These are phyloP conservation scores for Urechis unicinctus DNA, from an alignment of 2,888 invertebrate genomes.

Conservation along the genomic window DNA sequence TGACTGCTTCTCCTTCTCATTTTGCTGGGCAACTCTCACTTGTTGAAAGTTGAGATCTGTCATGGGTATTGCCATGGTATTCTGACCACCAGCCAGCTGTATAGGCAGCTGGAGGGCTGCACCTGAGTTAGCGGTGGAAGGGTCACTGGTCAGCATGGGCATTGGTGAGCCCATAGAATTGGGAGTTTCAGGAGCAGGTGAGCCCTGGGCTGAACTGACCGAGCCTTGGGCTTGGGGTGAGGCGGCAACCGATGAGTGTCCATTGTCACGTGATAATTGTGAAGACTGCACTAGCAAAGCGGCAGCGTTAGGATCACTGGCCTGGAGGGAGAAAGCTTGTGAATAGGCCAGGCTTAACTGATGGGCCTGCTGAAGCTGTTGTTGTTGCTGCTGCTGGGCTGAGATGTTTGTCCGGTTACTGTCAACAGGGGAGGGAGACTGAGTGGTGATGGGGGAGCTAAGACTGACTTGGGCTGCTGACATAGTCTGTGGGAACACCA, in stretches of 20 bases:
- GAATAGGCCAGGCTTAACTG: neutral
- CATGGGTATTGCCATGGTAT: neutral
- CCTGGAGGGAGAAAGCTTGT: neutral
- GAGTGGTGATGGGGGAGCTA: neutral
- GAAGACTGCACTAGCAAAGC: neutral
- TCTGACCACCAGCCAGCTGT: neutral
- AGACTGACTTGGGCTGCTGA: neutral
- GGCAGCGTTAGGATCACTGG: neutral
- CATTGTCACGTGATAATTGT: neutral
- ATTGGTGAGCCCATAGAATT: neutral
- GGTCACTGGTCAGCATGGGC: neutral
- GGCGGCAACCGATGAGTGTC: neutral
- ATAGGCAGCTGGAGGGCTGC: too few relatives aligned
- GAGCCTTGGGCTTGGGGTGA: neutral
- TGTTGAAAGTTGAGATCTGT: neutral
- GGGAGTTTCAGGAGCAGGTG: neutral
- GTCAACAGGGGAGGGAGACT: neutral
- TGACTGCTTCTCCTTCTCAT: neutral
- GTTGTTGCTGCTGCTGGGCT: too few relatives aligned
- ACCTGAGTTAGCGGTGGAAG: neutral
- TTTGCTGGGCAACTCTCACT: neutral
- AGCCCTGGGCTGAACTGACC: neutral
- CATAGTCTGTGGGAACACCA: conserved; percentile 11
- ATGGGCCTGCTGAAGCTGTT: too few relatives aligned
- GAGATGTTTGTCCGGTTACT: neutral